Percentiles rank a stretch among this genome's conserved stretches.
Conservation (phyloP, 37 sponge, comb jelly and placozoan genomes). For the Halichondria panicea region DNA sequence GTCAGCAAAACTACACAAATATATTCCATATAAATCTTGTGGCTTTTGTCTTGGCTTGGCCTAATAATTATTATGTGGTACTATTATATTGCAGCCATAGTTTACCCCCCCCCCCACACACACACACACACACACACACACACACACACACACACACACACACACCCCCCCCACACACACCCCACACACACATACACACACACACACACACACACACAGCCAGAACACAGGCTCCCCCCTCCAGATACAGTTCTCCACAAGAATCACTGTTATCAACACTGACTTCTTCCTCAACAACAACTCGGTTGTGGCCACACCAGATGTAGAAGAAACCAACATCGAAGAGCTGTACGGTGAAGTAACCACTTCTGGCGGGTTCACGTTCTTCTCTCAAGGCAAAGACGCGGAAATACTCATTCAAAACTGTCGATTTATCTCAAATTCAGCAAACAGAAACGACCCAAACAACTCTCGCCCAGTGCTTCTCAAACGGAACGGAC, state of each 20-base stretch:
- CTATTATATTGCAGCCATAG: no score
- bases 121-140: no score
- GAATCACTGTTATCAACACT: conserved; percentile 30
- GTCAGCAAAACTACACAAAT: no score
- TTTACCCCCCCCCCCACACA: no score
- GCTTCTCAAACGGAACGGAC: conserved; percentile 63
- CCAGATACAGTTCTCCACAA: conserved; percentile 23
- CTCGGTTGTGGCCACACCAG: background rate
- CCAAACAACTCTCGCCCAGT: conserved; percentile 50
- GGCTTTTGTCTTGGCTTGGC: no score
- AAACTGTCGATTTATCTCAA: conserved; percentile 54
- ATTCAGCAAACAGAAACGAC: conserved; percentile 38
- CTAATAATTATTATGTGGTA: no score
- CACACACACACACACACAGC: conserved; percentile 36
- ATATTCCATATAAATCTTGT: no score
- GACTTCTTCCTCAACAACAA: conserved; percentile 56
- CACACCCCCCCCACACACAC: no score
- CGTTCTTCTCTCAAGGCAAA: conserved; percentile 28
- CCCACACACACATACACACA: no score
- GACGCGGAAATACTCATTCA: conserved; percentile 10
- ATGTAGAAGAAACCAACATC: conserved; percentile 23
- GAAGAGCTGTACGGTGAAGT: conserved; percentile 19
- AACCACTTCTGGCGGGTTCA: conserved; percentile 61
- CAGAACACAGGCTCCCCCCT: conserved; percentile 50
- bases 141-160: no score